Evolutionary conservation across 53 echinoderm and acorn worm genomes (phyloP).

Genomic region (Temnopleurus reevesii): DNA sequence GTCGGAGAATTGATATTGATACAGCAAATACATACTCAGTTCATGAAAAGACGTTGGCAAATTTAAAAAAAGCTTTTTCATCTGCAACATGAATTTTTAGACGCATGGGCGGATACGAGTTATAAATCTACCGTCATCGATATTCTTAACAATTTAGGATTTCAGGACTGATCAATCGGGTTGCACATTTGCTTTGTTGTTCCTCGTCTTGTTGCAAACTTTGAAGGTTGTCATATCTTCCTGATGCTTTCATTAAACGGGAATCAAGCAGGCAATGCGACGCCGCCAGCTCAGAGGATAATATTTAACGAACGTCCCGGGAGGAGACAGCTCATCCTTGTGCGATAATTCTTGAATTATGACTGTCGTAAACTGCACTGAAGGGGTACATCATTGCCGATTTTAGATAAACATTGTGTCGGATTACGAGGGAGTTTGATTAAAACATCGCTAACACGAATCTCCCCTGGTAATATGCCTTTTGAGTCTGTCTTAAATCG

Average conservation of each 20-base stretch:
- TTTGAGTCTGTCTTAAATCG: slow-evolving; percentile 7
- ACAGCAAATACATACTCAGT: slow-evolving; percentile 10
- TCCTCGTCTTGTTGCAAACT: not conserved
- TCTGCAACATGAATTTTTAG: not conserved
- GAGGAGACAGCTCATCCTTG: slow-evolving; percentile 12
- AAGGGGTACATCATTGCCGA: slow-evolving; percentile 34
- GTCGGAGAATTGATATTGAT: slow-evolving; percentile 36
- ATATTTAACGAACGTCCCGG: not conserved
- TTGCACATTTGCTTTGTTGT: not conserved
- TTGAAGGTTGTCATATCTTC: not conserved
- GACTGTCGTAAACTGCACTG: slow-evolving; percentile 21
- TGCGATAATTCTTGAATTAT: slow-evolving; percentile 38
- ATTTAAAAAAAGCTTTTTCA: not conserved
- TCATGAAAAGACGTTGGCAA: slow-evolving; percentile 3
- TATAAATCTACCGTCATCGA: not conserved
- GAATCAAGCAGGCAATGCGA: not conserved
- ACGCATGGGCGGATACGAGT: not conserved
- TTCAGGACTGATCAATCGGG: not conserved
- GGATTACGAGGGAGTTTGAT: slow-evolving; percentile 52
- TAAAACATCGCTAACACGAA: slow-evolving; percentile 46
- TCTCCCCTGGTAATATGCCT: slow-evolving; percentile 37
- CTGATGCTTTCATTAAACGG: slow-evolving; percentile 29
- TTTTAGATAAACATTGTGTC: slow-evolving; percentile 46
- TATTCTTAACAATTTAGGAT: slow-evolving; percentile 7
- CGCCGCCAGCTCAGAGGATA: slow-evolving; percentile 33